Conservation (phyloP, 2,888 invertebrate genomes). For the Spodoptera littoralis region DNA sequence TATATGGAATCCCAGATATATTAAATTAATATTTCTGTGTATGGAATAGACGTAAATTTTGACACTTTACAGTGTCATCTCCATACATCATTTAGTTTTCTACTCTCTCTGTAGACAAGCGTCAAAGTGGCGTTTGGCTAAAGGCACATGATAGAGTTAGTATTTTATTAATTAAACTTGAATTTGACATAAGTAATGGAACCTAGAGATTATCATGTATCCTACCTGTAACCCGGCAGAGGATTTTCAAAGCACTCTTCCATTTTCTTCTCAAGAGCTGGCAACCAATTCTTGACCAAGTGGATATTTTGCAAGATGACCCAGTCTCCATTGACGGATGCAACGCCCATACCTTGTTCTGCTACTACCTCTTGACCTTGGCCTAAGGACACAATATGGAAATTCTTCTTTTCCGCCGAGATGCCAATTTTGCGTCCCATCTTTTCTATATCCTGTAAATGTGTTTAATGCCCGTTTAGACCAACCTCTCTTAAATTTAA, state of each 20-base stretch:
- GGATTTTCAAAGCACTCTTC: slow-evolving; percentile 93
- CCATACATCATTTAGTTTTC: too few relatives aligned
- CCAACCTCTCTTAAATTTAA: too few relatives aligned
- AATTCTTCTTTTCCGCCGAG: slow-evolving; percentile 93
- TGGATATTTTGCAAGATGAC: slow-evolving; percentile 98
- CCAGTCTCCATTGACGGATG: slow-evolving; percentile 95
- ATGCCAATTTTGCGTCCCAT: slow-evolving; percentile 94
- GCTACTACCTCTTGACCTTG: slow-evolving; percentile 98
- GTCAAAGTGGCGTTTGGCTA: too few relatives aligned
- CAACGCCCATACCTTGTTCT: slow-evolving; percentile 94
- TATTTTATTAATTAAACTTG: too few relatives aligned
- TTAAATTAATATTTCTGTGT: too few relatives aligned
- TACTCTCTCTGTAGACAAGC: too few relatives aligned
- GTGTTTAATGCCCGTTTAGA: background rate
- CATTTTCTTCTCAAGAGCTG: slow-evolving; percentile 96
- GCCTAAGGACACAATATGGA: slow-evolving; percentile 97
- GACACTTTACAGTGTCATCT: too few relatives aligned
- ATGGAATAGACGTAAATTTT: too few relatives aligned
- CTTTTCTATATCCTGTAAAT: slow-evolving; percentile 94
- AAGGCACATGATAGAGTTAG: too few relatives aligned
- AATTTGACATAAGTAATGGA: too few relatives aligned
- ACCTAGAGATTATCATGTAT: background rate
- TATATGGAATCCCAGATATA: too few relatives aligned
- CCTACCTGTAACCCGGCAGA: slow-evolving; percentile 88
- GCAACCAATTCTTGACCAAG: slow-evolving; percentile 96